A percentile compares a stretch with the other conserved stretches of the same genome.
Conservation (phyloP, 2,888 invertebrate genomes). For the Noctua fimbriata region DNA sequence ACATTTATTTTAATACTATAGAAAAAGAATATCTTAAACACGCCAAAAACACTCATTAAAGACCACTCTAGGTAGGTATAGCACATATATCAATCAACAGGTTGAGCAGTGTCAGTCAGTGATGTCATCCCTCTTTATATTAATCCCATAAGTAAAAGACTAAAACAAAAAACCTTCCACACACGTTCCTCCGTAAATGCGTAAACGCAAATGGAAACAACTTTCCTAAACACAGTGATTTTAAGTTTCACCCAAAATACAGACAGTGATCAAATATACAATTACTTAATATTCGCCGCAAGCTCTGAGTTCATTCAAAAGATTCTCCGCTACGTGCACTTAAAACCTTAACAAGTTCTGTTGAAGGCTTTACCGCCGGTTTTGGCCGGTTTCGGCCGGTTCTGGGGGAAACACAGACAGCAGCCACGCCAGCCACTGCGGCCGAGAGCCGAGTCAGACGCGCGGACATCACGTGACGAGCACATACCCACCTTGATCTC, state of each 20-base stretch:
- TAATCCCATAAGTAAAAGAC: neutral
- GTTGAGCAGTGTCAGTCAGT: neutral
- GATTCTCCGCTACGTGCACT: neutral
- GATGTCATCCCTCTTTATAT: constrained; percentile 2
- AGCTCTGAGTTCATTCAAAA: constrained; percentile 4
- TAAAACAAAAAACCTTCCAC: neutral
- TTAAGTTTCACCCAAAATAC: neutral
- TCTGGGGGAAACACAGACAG: constrained; percentile 57
- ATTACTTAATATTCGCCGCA: neutral
- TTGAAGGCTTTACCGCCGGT: constrained; percentile 70
- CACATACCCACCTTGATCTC: constrained; percentile 4
- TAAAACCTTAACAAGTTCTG: constrained; percentile 17
- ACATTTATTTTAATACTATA: too few species aligned
- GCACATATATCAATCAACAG: neutral
- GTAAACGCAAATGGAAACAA: neutral
- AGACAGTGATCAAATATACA: neutral
- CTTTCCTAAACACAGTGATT: neutral
- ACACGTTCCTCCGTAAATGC: neutral
- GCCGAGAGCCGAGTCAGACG: constrained; percentile 31
- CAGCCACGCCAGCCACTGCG: constrained; percentile 28
- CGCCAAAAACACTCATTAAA: too few species aligned
- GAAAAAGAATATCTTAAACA: neutral
- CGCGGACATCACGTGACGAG: constrained; percentile 28
- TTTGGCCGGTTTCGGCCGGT: constrained; percentile 66
- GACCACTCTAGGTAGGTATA: neutral